Percentiles rank a stretch among this genome's conserved stretches.
phyloP scores from a whole-genome alignment of 2,797 vertebrate genomes.

The Coracias cyanogaster region DNA sequence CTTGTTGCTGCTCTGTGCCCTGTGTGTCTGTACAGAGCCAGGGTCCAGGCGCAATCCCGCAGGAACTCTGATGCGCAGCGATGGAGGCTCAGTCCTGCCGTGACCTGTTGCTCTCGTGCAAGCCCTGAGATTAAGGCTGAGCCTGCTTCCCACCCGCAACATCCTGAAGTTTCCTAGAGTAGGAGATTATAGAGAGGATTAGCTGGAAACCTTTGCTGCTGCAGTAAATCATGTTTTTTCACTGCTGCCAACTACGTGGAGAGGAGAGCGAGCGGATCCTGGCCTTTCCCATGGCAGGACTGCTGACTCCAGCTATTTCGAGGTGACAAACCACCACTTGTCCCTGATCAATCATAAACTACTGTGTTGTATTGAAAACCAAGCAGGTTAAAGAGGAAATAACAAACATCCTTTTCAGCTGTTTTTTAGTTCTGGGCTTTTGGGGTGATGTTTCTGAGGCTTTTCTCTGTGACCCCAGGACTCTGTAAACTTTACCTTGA shows the following conservation, averaged over 20 bases:
- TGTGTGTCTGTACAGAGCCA: neutral
- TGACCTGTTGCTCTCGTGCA: neutral
- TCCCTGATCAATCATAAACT: neutral
- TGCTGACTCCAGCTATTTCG: conserved; percentile 29
- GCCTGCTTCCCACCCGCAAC: neutral
- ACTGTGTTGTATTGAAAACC: neutral
- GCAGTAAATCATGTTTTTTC: neutral
- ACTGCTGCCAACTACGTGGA: neutral
- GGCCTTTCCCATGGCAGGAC: neutral
- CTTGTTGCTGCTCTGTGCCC: neutral
- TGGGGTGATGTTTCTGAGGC: neutral
- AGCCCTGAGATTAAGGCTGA: neutral
- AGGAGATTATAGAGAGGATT: conserved; percentile 3
- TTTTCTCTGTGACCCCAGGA: neutral
- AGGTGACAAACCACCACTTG: neutral
- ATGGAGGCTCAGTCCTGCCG: neutral
- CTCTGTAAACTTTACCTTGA: neutral
- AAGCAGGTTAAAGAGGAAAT: neutral
- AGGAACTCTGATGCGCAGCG: accelerated
- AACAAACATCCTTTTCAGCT: neutral
- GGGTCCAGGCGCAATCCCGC: neutral
- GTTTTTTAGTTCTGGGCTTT: neutral
- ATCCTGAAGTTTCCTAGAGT: neutral
- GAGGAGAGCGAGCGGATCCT: neutral
- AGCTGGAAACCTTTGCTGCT: neutral